Percentiles rank a stretch among this genome's conserved stretches.
These are phyloP conservation scores for Cheilosia vernalis DNA, from an alignment of 2,888 invertebrate genomes.

Conservation along the genomic window DNA sequence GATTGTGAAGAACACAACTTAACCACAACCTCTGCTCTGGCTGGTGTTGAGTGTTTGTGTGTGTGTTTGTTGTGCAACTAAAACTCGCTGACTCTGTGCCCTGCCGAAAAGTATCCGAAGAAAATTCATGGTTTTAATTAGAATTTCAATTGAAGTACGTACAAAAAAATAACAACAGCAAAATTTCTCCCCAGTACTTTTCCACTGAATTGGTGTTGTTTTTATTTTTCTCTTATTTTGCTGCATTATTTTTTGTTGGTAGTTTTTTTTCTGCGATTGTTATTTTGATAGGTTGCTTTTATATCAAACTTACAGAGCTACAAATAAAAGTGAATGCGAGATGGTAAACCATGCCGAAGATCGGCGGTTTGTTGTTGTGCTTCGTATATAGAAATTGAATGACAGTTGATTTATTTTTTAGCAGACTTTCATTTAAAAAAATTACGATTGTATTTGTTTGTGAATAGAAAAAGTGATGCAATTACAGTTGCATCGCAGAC, in stretches of 20 bases:
- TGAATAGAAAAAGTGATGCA: neutral
- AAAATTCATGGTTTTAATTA: slow-evolving; percentile 62
- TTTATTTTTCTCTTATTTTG: slow-evolving; percentile 27
- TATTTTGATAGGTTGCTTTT: slow-evolving; percentile 32
- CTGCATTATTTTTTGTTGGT: slow-evolving; percentile 1
- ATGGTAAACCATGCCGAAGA: slow-evolving; percentile 21
- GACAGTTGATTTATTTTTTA: neutral
- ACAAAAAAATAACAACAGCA: slow-evolving; percentile 51
- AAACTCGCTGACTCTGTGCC: neutral
- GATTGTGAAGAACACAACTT: slow-evolving; percentile 1
- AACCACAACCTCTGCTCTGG: neutral
- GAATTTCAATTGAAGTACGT: slow-evolving; percentile 59
- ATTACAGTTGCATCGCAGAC: slow-evolving; percentile 25
- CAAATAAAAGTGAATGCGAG: neutral
- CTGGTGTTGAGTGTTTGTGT: neutral
- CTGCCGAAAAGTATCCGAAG: slow-evolving; percentile 35
- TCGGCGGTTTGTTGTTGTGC: slow-evolving; percentile 9
- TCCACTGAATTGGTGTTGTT: slow-evolving; percentile 43
- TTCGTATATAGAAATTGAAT: neutral
- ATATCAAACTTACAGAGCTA: neutral
- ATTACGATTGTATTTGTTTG: too few species aligned
- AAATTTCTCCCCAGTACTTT: slow-evolving; percentile 70
- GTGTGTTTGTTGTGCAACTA: neutral
- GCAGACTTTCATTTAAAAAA: too few species aligned
- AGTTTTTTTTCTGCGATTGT: slow-evolving; percentile 11